Evolutionary conservation across 2,113 vertebrate genomes (phyloP).

Genomic region (Nothoprocta perdicaria): DNA sequence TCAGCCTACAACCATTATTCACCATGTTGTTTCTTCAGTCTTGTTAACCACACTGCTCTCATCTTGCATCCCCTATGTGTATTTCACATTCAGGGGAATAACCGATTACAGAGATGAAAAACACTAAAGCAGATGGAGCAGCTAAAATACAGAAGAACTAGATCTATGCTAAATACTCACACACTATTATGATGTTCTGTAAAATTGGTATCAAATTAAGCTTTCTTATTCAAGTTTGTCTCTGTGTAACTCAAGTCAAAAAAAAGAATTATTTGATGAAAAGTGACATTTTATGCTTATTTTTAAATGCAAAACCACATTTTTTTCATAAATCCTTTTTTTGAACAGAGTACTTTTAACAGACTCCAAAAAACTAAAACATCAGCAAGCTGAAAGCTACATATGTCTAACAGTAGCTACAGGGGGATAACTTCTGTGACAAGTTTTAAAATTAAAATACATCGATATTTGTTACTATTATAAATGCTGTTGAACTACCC

Average conservation of each 20-base stretch:
- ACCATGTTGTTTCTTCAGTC: not conserved
- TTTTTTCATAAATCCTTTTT: conserved; percentile 26
- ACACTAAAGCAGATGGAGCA: not conserved
- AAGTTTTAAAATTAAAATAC: conserved; percentile 42
- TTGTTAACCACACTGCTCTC: not conserved
- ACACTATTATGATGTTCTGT: not conserved
- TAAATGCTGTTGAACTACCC: conserved; percentile 80
- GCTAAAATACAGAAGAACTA: not conserved
- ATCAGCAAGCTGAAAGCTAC: not conserved
- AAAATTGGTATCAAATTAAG: not conserved
- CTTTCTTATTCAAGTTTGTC: not conserved
- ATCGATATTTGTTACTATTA: conserved; percentile 65
- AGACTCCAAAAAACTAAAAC: not conserved
- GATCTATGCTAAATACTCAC: conserved; percentile 19
- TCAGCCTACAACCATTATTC: not conserved
- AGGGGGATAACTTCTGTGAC: conserved; percentile 16
- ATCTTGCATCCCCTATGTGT: not conserved
- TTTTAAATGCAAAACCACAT: not conserved
- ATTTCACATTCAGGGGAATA: not conserved
- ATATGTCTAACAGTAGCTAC: not conserved
- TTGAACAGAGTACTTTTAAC: not conserved
- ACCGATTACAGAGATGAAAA: not conserved
- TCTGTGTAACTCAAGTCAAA: conserved; percentile 6
- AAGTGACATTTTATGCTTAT: not conserved
- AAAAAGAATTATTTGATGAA: not conserved